phyloP scores from a whole-genome alignment of 2,888 invertebrate genomes.

The Cantharis rufa region DNA sequence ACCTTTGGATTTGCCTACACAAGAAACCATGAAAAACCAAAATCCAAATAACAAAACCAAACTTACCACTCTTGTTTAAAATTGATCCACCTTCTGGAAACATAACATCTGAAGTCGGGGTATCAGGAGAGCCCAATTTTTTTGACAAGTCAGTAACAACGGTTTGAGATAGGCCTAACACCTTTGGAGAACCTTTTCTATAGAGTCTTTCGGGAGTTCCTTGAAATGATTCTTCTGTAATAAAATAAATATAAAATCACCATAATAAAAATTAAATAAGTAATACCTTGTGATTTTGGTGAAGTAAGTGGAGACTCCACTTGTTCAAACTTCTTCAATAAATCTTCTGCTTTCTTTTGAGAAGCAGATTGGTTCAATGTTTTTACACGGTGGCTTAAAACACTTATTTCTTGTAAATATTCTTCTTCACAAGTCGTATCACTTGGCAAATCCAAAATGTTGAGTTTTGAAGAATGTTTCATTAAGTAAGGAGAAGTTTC shows the following conservation, averaged over 20 bases:
- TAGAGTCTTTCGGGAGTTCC: background rate
- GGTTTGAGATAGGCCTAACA: background rate
- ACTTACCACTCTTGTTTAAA: background rate
- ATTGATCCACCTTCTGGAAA: background rate
- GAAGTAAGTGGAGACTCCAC: background rate
- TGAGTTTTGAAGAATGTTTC: background rate
- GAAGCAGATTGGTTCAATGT: background rate
- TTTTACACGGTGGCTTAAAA: background rate
- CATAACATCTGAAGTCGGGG: background rate
- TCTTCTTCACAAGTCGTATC: background rate
- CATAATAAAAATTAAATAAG: background rate
- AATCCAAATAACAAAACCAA: background rate
- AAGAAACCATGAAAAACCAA: background rate
- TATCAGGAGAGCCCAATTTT: background rate
- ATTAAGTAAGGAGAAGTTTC: background rate
- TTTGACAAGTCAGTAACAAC: background rate
- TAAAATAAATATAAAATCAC: too few species aligned
- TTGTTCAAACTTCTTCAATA: background rate
- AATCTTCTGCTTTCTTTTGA: background rate
- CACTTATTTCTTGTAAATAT: background rate
- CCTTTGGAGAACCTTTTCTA: background rate
- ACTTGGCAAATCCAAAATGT: background rate
- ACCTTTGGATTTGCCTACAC: constrained; percentile 5
- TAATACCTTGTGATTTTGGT: background rate
- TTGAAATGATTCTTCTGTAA: background rate